Conservation (phyloP, 2,113 vertebrate species). For the Grammomys dolichurus region DNA sequence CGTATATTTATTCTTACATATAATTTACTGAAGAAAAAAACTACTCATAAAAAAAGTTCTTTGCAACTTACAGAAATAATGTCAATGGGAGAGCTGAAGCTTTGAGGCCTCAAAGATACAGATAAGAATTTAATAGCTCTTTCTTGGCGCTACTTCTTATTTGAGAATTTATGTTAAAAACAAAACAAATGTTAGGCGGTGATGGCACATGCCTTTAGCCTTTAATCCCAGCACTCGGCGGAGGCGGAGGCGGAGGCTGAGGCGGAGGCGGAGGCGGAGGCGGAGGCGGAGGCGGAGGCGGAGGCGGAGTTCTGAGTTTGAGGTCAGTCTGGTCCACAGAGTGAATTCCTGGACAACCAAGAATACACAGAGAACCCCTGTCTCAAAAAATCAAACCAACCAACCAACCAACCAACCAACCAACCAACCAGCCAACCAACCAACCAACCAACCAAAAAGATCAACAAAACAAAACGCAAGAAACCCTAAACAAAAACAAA, state of each 20-base stretch:
- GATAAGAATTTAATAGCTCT: not conserved
- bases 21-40: conserved; percentile 26
- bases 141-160: not conserved
- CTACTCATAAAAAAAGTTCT: not conserved
- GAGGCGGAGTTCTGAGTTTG: no score
- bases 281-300: no score
- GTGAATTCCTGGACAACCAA: no score
- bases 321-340: no score
- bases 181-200: not conserved
- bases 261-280: no score
- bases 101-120: not conserved
- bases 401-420: not conserved
- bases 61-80: not conserved
- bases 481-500: not conserved
- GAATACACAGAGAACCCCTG: no score
- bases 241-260: no score
- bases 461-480: no score
- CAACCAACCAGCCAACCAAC: no score
- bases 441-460: no score
- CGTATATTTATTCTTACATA: conserved; percentile 7
- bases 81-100: not conserved
- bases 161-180: not conserved
- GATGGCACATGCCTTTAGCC: no score
- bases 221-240: no score
- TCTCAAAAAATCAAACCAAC: not conserved